Evolutionary conservation across 2,888 invertebrate species (phyloP).

Genomic region (Cotesia congregata): DNA sequence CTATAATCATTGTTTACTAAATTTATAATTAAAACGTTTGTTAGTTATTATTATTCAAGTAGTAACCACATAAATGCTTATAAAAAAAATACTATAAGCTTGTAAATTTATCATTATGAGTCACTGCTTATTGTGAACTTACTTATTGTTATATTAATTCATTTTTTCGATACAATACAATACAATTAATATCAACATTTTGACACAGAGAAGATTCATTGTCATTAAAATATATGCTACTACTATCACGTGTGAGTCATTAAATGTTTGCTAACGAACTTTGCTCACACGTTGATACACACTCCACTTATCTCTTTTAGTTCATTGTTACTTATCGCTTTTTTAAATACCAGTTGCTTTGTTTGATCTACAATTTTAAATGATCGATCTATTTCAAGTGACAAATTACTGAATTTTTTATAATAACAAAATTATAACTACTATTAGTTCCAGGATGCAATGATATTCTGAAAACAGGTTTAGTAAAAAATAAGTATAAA

Average conservation of each 20-base stretch:
- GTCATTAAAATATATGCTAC: neutral
- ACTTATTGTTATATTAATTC: neutral
- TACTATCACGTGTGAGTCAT: neutral
- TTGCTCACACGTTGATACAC: conserved; percentile 5
- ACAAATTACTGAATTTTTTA: too few species aligned
- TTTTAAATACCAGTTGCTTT: neutral
- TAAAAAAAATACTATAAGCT: too few species aligned
- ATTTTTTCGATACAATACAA: neutral
- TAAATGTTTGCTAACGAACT: conserved; percentile 4
- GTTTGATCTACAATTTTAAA: too few species aligned
- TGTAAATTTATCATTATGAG: too few species aligned
- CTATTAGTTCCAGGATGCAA: too few species aligned
- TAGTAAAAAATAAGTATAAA: too few species aligned
- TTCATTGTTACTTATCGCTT: conserved; percentile 6
- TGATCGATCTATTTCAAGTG: too few species aligned
- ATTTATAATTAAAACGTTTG: neutral
- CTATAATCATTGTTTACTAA: neutral
- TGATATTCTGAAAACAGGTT: too few species aligned
- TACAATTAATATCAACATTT: neutral
- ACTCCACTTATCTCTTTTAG: neutral
- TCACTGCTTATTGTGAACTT: neutral
- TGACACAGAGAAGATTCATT: conserved; percentile 1
- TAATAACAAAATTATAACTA: too few species aligned
- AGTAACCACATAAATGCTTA: too few species aligned
- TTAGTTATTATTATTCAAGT: too few species aligned